These are phyloP conservation scores for Bufotes viridis DNA, from an alignment of 2,797 vertebrate species.

Conservation along the genomic window DNA sequence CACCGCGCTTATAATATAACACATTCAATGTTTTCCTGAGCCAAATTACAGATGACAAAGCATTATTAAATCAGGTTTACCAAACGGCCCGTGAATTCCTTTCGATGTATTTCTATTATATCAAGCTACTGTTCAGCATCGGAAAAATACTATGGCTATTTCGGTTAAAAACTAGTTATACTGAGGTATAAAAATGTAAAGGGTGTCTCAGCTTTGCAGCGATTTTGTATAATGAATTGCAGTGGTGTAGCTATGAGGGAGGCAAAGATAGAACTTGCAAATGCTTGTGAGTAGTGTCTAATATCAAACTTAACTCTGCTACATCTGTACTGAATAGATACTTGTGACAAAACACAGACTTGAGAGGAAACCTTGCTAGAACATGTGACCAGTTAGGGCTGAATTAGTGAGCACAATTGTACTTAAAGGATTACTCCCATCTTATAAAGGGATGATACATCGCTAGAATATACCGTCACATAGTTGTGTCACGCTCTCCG, in stretches of 20 bases:
- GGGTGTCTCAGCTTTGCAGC: neutral
- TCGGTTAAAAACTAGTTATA: neutral
- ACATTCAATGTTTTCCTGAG: slow-evolving; percentile 2
- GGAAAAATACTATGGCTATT: slow-evolving; percentile 1
- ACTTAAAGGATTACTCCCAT: no score
- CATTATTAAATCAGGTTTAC: slow-evolving; percentile 48
- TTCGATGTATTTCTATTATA: slow-evolving; percentile 10
- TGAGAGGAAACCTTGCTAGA: no score
- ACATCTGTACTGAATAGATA: no score
- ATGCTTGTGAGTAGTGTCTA: no score
- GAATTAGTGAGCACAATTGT: no score
- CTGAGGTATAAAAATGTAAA: neutral
- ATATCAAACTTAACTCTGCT: no score
- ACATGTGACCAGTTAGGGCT: no score
- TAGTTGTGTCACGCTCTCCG: no score
- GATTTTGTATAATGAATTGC: neutral
- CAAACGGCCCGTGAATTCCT: slow-evolving; percentile 25
- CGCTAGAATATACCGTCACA: no score
- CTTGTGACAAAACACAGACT: no score
- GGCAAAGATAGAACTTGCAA: neutral
- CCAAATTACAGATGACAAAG: slow-evolving; percentile 42
- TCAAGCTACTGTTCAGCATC: neutral
- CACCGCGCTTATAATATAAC: slow-evolving; percentile 2
- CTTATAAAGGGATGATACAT: no score
- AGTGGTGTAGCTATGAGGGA: neutral